Evolutionary conservation across 2,113 vertebrate genomes (phyloP).

Genomic region (Girardinichthys multiradiatus): DNA sequence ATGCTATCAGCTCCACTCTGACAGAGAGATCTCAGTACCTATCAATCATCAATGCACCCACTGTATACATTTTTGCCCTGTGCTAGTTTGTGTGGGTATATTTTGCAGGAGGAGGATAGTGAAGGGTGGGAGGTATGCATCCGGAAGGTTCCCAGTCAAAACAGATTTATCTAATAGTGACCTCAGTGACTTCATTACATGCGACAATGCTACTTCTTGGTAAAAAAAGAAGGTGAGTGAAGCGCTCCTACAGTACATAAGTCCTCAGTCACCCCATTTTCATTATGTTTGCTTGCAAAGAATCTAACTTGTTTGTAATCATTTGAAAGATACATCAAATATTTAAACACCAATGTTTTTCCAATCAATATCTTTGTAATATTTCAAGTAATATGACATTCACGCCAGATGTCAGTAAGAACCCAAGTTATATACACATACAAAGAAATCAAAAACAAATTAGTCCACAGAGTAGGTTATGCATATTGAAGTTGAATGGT

Average conservation of each 20-base stretch:
- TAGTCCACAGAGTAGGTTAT: too few species aligned
- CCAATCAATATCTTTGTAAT: too few species aligned
- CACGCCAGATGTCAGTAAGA: too few species aligned
- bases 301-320: too few species aligned
- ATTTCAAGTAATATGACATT: too few species aligned
- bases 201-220: slow-evolving; percentile 57
- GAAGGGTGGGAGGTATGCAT: slow-evolving; percentile 45
- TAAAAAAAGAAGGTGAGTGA: slow-evolving; percentile 39
- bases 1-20: slow-evolving; percentile 65
- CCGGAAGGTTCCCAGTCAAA: slow-evolving; percentile 78
- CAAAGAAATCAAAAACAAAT: too few species aligned
- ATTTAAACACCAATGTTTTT: too few species aligned
- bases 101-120: not conserved
- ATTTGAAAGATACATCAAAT: too few species aligned
- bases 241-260: slow-evolving; percentile 13
- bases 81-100: slow-evolving; percentile 38
- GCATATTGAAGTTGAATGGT: too few species aligned
- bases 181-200: slow-evolving; percentile 68
- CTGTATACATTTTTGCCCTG: slow-evolving; percentile 69
- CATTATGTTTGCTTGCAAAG: too few species aligned
- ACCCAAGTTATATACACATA: too few species aligned
- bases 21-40: slow-evolving; percentile 77
- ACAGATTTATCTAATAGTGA: slow-evolving; percentile 73
- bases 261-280: too few species aligned
- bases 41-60: slow-evolving; percentile 79